Evolutionary conservation across 2,113 vertebrate genomes (phyloP), one percentile per base, ranked within the genome.

Genomic region (Aphyosemion australe): DNA sequence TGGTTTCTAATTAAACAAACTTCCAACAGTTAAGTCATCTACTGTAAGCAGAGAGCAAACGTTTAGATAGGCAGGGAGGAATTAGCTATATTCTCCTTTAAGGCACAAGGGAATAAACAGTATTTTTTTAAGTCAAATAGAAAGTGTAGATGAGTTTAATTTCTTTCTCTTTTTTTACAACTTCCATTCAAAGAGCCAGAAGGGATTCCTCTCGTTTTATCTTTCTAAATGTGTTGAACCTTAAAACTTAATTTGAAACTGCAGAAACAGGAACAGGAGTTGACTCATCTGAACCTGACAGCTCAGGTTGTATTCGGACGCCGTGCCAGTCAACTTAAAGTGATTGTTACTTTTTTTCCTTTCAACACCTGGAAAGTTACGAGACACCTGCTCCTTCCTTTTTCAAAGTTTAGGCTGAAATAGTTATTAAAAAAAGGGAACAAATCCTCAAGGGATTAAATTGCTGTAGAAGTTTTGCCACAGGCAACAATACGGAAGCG

Each of bases 1-100:
- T 87, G 74, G 58, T 62, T 55, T 74, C 67, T 86, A 89, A 92
- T 92, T 91, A 88, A 84, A 86, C 72, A 74, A 77, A 79, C 66
- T 32, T 80, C 67, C 80, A 61, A 72, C 65, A 74, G 61, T 70
- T 73, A 78, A 76, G 69, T 83, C 65, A 74, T 78, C 34, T 83
- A 73, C 70, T 74, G 62, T 74, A 80, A 62, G 37, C 69, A 50
- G 69, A 78, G 54, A 73, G 64, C 57, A 60, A 57, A 76, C 74
- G 31, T 82, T 34, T 48, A 86, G 73, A 90, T 88, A 72, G 63
- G 75, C 66, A 66, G 43, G 80, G 81, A 84, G 6, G 8, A 86
- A 79, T 83, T 69, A 61, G 83, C 85, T 79, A 64, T 69, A 64
- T 87, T 72, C 48, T 73, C 75, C 84, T 90, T 85, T 76, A 78